Evolutionary conservation across 2,113 vertebrate genomes (phyloP), one percentile per base, ranked within the genome.

Genomic region (Nyctereutes procyonoides): DNA sequence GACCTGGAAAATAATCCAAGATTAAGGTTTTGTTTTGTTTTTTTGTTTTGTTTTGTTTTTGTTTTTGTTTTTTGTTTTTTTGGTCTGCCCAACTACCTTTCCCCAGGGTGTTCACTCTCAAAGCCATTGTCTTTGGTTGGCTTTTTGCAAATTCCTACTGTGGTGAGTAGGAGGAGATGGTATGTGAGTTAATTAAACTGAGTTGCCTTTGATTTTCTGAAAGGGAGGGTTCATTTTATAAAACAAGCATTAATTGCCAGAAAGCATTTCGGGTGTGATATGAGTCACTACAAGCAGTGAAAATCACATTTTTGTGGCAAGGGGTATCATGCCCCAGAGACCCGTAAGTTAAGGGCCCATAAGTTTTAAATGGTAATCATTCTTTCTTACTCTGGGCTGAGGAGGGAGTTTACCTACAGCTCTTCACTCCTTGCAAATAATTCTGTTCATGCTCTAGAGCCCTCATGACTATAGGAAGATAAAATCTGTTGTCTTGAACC

Each of bases 131-230:
- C 85, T 93, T 43, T 4, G 51, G 65, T 43, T 76, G 74, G 16
- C 24, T 90, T 94, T 69, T 65, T 69, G 62, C 14, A 71, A 67
- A 90, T 81, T 96, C 43, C 32, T 51, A 63, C 71, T 55, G 1
- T 15, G 35, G 19, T 62, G 58, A 87, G 19, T 12, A 73, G 60
- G 22, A 56, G 11, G 55, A 65, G 24, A 26, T 65, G 76, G 71
- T 83, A 87, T 43, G 62, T 28, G n/a, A 79, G 22, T 63, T 67
- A 80, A 83, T 82, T 87, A 74, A 83, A 63, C 69, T 56, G 73
- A 93, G 4, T 20, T 88, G 63, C 38, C 32, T 93, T 93, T 48
- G 12, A 62, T 82, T 88, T 94, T 90, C 73, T 79, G 38, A 82
- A 95, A 95, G 13, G 53, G 56, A 86, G 8, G 8, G 3, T 22